Evolutionary conservation across 2,888 invertebrate genomes (phyloP).

Genomic region (Piscicola geometra): DNA sequence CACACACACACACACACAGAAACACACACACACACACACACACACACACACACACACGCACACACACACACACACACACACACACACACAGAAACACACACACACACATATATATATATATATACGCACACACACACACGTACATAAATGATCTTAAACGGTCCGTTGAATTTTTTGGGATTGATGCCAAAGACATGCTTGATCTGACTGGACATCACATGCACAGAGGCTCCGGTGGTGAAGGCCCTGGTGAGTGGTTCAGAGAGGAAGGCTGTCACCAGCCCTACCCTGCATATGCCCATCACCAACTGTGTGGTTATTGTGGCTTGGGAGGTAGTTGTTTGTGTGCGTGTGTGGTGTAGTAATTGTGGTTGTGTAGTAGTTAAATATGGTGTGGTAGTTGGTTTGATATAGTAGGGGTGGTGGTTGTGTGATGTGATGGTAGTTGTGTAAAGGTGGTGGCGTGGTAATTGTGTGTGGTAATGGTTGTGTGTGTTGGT

Average conservation of each 20-base stretch:
- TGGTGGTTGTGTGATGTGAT: no score
- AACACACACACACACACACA: no score
- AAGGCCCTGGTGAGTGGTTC: constrained; percentile 72
- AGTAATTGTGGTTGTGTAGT: background rate
- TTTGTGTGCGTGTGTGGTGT: no score
- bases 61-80: no score
- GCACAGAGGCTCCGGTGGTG: constrained; percentile 79
- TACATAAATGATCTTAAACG: constrained; percentile 69
- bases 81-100: no score
- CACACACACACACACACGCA: no score
- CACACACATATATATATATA: no score
- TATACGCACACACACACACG: constrained; percentile 26
- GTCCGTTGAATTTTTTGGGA: constrained; percentile 54
- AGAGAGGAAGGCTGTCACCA: constrained; percentile 42
- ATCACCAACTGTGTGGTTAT: constrained; percentile 37
- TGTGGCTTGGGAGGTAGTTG: no score
- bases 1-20: no score
- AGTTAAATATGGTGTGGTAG: background rate
- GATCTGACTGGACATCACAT: constrained; percentile 74
- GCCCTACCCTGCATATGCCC: constrained; percentile 42
- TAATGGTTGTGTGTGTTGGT: no score
- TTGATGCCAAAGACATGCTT: constrained; percentile 48
- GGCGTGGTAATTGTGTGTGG: no score
- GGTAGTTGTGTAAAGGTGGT: no score
- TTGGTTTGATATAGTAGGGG: background rate